Percentiles rank a stretch among this genome's conserved stretches.
Conservation (phyloP, 2,888 invertebrate species). For the Halictus ligatus region DNA sequence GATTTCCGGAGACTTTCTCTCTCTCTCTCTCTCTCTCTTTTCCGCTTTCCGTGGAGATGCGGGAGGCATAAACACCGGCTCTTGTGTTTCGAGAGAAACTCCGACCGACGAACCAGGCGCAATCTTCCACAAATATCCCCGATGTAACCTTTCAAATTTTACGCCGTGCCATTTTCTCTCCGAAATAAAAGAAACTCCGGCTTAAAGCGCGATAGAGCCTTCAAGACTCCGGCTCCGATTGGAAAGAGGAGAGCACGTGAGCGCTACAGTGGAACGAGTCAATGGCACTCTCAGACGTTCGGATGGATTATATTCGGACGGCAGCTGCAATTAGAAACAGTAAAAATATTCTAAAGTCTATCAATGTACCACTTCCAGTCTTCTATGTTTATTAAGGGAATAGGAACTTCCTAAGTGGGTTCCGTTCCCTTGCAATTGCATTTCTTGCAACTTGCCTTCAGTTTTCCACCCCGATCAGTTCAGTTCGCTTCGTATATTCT, state of each 20-base stretch:
- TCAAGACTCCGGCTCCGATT: background rate
- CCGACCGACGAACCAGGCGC: background rate
- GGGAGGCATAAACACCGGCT: background rate
- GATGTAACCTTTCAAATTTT: slow-evolving; percentile 1
- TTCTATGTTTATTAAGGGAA: too few species aligned
- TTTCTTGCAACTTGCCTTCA: background rate
- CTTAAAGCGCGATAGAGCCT: background rate
- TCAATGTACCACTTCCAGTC: too few species aligned
- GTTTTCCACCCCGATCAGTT: background rate
- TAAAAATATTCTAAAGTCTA: too few species aligned
- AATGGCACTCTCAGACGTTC: background rate
- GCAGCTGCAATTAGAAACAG: too few species aligned
- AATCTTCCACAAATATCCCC: background rate
- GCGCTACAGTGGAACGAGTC: background rate
- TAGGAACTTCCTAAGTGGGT: too few species aligned
- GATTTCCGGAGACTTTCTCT: slow-evolving; percentile 40
- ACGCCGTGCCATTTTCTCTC: background rate
- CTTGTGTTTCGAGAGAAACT: background rate
- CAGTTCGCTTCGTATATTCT: background rate
- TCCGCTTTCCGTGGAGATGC: background rate
- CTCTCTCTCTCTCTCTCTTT: background rate
- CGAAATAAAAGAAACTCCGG: background rate
- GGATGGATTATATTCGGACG: background rate
- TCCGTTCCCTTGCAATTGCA: too few species aligned
- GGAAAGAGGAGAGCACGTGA: background rate